Percentiles rank a stretch among this genome's conserved stretches.
phyloP scores from a whole-genome alignment of 2,797 vertebrate genomes.

The Harpagifer antarcticus region DNA sequence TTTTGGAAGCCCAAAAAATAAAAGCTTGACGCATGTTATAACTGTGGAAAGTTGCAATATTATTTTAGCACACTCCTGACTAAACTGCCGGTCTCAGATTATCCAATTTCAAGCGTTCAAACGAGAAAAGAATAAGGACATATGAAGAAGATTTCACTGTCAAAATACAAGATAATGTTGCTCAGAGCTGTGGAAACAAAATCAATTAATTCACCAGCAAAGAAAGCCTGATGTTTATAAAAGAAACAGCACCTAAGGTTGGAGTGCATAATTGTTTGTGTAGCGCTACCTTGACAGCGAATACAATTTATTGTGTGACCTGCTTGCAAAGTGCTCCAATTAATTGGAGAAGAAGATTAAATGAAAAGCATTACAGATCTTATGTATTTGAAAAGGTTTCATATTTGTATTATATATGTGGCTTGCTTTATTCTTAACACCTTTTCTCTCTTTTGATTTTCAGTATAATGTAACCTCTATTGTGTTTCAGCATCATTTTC shows the following conservation, averaged over 20 bases:
- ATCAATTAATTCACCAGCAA: neutral
- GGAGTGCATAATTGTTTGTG: conserved; percentile 3
- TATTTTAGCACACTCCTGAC: conserved; percentile 22
- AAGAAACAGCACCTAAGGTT: neutral
- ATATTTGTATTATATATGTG: neutral
- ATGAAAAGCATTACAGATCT: conserved; percentile 2
- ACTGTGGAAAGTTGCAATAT: conserved; percentile 9
- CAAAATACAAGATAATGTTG: conserved; percentile 4
- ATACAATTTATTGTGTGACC: conserved; percentile 11
- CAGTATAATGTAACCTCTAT: too few species aligned
- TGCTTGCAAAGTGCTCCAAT: conserved; percentile 9
- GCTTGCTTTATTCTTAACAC: too few species aligned
- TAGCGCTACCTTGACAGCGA: conserved; percentile 9
- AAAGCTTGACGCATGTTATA: conserved; percentile 8
- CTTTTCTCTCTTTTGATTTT: too few species aligned
- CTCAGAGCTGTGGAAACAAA: neutral
- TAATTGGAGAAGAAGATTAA: neutral
- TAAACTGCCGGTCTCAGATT: conserved; percentile 18
- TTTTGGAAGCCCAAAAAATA: neutral
- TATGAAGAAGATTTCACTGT: conserved; percentile 25
- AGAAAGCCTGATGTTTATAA: conserved; percentile 10
- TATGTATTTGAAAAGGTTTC: conserved; percentile 6
- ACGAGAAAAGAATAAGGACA: conserved; percentile 6
- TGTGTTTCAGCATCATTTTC: too few species aligned
- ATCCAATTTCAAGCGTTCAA: conserved; percentile 31